Conservation (phyloP, 2,888 invertebrate species). For the Hyposoter didymator region DNA sequence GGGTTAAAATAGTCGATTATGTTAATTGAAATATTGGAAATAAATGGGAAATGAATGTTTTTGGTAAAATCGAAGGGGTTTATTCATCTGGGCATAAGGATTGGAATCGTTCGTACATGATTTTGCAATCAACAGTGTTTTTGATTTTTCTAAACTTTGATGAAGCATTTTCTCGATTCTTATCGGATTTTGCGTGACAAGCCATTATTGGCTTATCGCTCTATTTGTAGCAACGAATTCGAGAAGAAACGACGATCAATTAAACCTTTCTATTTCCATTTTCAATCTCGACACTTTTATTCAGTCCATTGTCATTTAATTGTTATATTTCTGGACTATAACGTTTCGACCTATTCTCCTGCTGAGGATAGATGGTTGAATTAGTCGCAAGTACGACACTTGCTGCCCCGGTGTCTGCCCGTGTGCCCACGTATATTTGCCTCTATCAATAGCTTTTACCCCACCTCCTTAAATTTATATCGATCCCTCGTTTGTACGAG, state of each 20-base stretch:
- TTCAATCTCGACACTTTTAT: slow-evolving; percentile 6
- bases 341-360: background rate
- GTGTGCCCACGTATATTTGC: slow-evolving; percentile 39
- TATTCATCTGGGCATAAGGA: too few species aligned
- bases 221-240: background rate
- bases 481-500: slow-evolving; percentile 12
- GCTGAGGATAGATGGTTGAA: slow-evolving; percentile 5
- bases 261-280: background rate
- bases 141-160: background rate
- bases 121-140: background rate
- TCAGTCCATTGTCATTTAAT: background rate
- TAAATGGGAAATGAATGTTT: too few species aligned
- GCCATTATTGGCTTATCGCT: background rate
- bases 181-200: background rate
- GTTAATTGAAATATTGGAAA: too few species aligned
- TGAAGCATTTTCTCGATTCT: background rate
- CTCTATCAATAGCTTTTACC: slow-evolving; percentile 43
- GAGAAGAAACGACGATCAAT: background rate
- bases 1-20: too few species aligned
- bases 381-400: slow-evolving; percentile 35
- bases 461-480: slow-evolving; percentile 45
- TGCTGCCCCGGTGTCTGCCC: background rate
- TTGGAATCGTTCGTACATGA: too few species aligned
- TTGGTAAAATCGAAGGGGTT: too few species aligned
- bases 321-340: background rate